Base-by-base conservation (phyloP, 2,113 vertebrate species). In the Ameiurus melas region DNA sequence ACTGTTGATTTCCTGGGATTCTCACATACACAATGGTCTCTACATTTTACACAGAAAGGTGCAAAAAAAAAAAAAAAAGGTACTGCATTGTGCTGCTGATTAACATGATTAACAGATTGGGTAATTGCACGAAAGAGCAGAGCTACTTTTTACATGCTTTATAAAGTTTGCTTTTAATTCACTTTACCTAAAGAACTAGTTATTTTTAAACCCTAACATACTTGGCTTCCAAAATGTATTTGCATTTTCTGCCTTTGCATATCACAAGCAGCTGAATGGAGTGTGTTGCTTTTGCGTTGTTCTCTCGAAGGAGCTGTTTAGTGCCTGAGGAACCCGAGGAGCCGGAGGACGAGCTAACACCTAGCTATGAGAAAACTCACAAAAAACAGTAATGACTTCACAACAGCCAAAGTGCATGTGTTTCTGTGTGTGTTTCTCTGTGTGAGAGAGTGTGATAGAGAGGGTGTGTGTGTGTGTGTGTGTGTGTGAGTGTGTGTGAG, bases 301-400 rank as follows among this genome's bases (percentile, higher is more conserved):
- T 87, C 12, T 86, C 4, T 84, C 91, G 22, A 87, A 97, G 97
- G 94, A 95, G 91, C 86, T 96, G 95, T 91, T 95, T 93, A 83
- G 89, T 93, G 84, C 95, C 96, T 77, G 94, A 97, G 91, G 95
- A 97, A 89, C 91, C 92, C 77, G 96, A 96, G 84, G 91, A 94
- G 53, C 91, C 87, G 0, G 92, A 93, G 88, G 95, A 96, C 78
- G 93, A 94, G 86, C 90, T 92, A 64, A 93, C 92, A 84, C 91
- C 94, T 20, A 95, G 94, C 87, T 95, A 95, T 90, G 93, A 94
- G 87, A 96, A 94, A 92, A 96, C 92, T 90, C 90, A 92, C 90
- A 95, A 94, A 91, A 96, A 96, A 93, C 93, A 94, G 96, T 97
- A 96, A 94, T 93, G 94, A 92, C 90, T 86, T 36, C 84, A 86